Evolutionary conservation across 1,140 invertebrate species (phyloP).

Genomic region (Caenorhabditis brenneri): DNA sequence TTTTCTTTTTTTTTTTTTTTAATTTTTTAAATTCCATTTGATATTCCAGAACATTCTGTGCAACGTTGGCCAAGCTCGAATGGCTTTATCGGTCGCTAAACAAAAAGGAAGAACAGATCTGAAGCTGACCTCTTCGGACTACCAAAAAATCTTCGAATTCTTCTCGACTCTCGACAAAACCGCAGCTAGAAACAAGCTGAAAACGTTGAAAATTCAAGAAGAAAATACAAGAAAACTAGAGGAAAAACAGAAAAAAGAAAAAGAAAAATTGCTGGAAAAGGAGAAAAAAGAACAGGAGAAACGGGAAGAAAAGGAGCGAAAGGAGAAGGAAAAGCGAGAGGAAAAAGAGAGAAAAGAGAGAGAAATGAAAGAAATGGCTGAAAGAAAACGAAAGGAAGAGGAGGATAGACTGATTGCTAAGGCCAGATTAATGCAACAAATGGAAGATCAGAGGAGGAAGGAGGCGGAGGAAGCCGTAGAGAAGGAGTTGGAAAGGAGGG

Average conservation of each 20-base stretch:
- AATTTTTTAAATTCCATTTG: too few species aligned
- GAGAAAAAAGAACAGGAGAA: background rate
- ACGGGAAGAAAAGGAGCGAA: slow-evolving; percentile 21
- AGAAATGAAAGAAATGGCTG: background rate
- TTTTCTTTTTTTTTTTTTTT: too few species aligned
- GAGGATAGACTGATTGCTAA: background rate
- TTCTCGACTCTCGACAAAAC: background rate
- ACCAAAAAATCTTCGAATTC: background rate
- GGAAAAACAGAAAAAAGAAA: background rate
- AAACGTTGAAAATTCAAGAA: background rate
- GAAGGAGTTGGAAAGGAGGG: background rate
- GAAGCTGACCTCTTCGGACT: background rate
- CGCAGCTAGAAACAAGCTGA: background rate
- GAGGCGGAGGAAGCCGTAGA: background rate
- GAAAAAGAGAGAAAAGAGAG: background rate
- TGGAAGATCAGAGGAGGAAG: background rate
- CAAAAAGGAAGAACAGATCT: background rate
- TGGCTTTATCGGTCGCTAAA: background rate
- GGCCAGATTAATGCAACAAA: background rate
- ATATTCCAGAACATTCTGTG: background rate
- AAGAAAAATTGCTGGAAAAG: background rate
- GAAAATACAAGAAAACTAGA: background rate
- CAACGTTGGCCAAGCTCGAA: background rate
- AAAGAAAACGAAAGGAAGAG: background rate
- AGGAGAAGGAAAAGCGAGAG: background rate